Evolutionary conservation across 2,888 invertebrate species (phyloP), one percentile per base, ranked within the genome.

Genomic region (Copidosoma aretas): DNA sequence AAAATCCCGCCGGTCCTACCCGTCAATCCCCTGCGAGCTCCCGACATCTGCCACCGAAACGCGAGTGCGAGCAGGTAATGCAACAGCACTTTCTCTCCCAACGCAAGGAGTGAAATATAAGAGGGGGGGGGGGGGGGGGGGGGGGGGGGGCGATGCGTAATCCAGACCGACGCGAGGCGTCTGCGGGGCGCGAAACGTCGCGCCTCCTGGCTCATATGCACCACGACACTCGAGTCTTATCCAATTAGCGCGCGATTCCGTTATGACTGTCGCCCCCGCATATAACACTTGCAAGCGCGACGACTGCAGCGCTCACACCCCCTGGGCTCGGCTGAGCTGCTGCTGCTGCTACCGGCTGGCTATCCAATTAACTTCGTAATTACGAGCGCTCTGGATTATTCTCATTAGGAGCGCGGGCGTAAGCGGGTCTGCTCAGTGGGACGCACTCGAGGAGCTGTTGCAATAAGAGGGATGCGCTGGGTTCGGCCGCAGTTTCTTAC

Each of bases 361-460:
- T 73, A 75, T 78, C 78, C 77, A 78, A 78, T 79, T 78, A 79
- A 77, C 76, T 76, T 75, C 71, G 77, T 76, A 77, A 78, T 78
- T 77, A 77, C 76, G 62, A 62, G 73, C 73, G 67, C 68, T 74
- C 73, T 71, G 75, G 76, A 77, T 77, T 77, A 75, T 76, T 75
- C 76, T 78, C 77, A 77, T 78, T 77, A 77, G 76, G 74, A 76
- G 72, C 71, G 68, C 72, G 41, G 49, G 12, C 32, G 8, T 32
- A 32, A 32, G 32, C 32, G 32, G 32, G 32, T n/a, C 32, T 32
- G 32, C 32, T 32, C n/a, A n/a, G n/a, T n/a, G n/a, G n/a, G n/a
- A n/a, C n/a, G n/a, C n/a, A n/a, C n/a, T n/a, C n/a, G n/a, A n/a
- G n/a, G n/a, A n/a, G n/a, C n/a, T n/a, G n/a, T n/a, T n/a, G n/a